Conservation (phyloP, 2,113 vertebrate genomes). For the Hypocryptadius cinnamomeus region DNA sequence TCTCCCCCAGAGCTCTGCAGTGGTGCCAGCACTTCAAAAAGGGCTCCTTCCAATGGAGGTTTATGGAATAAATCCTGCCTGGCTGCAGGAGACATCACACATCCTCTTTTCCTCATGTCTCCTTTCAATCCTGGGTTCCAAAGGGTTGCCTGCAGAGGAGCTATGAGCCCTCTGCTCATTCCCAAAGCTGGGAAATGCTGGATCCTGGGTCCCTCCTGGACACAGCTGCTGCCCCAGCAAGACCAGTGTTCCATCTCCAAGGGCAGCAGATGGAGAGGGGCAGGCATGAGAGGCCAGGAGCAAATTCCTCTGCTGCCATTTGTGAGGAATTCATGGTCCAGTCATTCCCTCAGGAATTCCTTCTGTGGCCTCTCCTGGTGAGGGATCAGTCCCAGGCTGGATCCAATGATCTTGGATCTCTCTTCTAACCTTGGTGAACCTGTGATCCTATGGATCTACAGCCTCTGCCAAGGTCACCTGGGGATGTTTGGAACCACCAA, state of each 20-base stretch:
- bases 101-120: neutral
- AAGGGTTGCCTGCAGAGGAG: neutral
- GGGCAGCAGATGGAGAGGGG: neutral
- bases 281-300: neutral
- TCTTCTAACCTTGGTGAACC: neutral
- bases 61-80: neutral
- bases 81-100: neutral
- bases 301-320: neutral
- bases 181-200: neutral
- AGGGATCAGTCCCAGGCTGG: neutral
- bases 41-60: neutral
- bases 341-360: neutral
- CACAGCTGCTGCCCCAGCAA: neutral
- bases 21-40: neutral
- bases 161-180: neutral
- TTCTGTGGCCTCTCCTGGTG: neutral
- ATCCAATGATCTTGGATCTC: neutral
- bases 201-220: neutral
- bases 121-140: neutral
- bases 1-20: neutral
- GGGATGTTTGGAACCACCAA: neutral
- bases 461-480: neutral
- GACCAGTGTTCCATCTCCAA: neutral
- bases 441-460: neutral
- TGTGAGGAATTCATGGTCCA: neutral